Evolutionary conservation across 2,888 invertebrate genomes (phyloP), one percentile per base, ranked within the genome.

Genomic region (Limnephilus auricula): DNA sequence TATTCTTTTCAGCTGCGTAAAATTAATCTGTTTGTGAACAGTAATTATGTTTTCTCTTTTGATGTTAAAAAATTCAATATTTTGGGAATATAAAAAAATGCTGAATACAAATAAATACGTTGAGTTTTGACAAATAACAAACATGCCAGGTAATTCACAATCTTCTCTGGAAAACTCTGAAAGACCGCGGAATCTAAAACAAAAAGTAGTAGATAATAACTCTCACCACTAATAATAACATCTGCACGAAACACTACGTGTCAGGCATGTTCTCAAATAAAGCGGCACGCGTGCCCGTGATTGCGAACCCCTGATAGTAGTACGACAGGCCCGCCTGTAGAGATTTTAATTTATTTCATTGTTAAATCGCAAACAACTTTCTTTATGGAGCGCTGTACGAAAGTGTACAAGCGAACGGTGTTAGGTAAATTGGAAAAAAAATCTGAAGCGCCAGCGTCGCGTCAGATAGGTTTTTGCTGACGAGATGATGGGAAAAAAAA

Each of bases 341-440:
- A 87, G 91, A 91, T 92, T 91, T 91, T 92, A 92, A 92, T 92
- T 92, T 91, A 91, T 78, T 90, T 91, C 90, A 90, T 92, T 92
- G 91, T 92, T 90, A 83, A 78, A 87, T 80, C 25, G 80, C 80
- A n/a, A 85, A 37, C 65, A 82, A 90, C 83, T 91, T 34, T 92
- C 91, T 92, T 90, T 91, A 91, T 91, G 90, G 87, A 65, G 65
- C 6, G 9, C 65, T 5, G 65, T 25, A 25, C 65, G n/a, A 65
- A 65, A 25, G n/a, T 6, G 4, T 65, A 25, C 25, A 65, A 4
- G 25, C 25, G 1, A 65, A 65, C 18, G 25, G 5, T 65, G 18
- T 25, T 25, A 65, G 65, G 65, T 65, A 65, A 65, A 65, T n/a
- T 65, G 25, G 0, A 65, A 65, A 65, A 65, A 50, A 50, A 50